phyloP scores from a whole-genome alignment of 1,140 invertebrate genomes.

The Elysia chlorotica region DNA sequence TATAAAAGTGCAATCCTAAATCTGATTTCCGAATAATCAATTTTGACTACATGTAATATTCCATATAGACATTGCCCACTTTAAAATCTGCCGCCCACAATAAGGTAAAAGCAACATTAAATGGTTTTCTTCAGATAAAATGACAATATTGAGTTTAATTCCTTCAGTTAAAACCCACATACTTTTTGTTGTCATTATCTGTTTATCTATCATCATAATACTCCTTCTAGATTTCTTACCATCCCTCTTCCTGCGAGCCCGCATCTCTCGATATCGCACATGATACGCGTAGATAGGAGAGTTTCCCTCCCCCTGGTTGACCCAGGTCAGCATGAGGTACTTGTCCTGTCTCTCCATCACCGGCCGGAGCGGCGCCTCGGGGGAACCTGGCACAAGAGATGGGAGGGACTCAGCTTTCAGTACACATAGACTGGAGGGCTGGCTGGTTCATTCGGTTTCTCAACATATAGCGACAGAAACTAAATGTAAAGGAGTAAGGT shows the following conservation, averaged over 20 bases:
- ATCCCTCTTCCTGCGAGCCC: constrained; percentile 79
- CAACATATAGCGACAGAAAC: not conserved
- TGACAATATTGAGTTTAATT: not conserved
- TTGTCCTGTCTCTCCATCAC: constrained; percentile 75
- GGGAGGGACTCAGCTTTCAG: not conserved
- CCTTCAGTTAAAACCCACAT: not conserved
- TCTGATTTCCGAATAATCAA: too few relatives aligned
- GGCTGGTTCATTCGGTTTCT: too few relatives aligned
- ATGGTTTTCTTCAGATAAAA: not conserved
- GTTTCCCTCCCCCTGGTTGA: constrained; percentile 82
- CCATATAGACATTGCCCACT: too few relatives aligned
- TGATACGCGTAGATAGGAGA: constrained; percentile 89
- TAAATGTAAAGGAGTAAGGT: not conserved
- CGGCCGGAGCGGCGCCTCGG: constrained; percentile 74
- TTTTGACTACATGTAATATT: too few relatives aligned
- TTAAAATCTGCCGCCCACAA: not conserved
- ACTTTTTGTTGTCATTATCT: not conserved
- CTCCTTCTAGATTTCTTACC: not conserved
- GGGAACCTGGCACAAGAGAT: constrained; percentile 70
- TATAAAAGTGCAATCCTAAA: too few relatives aligned
- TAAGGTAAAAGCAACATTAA: not conserved
- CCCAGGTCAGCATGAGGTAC: constrained; percentile 85
- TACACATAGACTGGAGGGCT: not conserved
- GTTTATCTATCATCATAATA: not conserved
- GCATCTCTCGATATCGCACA: constrained; percentile 79